A percentile compares a stretch with the other conserved stretches of the same genome.
These are phyloP conservation scores for Oscarella lobularis DNA, from an alignment of 37 sponge, comb jelly and placozoan species.

Conservation along the genomic window DNA sequence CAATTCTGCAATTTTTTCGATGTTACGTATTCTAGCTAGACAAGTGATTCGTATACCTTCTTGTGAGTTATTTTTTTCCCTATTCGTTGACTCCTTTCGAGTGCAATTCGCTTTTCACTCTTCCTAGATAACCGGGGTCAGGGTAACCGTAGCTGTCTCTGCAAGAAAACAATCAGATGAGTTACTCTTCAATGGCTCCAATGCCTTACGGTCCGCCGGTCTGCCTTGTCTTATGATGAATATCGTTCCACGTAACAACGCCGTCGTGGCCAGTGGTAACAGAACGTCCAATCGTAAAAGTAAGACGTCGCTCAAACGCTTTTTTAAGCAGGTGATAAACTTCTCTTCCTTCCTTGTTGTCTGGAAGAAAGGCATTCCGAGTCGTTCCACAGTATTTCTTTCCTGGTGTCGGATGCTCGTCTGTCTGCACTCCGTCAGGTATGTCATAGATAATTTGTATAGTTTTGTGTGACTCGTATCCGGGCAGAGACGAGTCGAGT, in stretches of 20 bases:
- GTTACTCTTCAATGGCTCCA: no score
- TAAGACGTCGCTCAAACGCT: slow-evolving; percentile 35
- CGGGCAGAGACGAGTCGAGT: slow-evolving; percentile 19
- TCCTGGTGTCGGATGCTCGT: slow-evolving; percentile 60
- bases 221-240: slow-evolving; percentile 57
- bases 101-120: slow-evolving; percentile 49
- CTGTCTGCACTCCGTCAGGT: slow-evolving; percentile 36
- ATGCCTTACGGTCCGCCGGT: slow-evolving; percentile 35
- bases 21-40: no score
- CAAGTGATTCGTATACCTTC: slow-evolving; percentile 22
- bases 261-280: slow-evolving; percentile 25
- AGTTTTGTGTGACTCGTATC: slow-evolving; percentile 28
- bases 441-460: slow-evolving; percentile 42
- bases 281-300: slow-evolving; percentile 56
- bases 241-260: slow-evolving; percentile 54
- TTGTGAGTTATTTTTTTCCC: background rate
- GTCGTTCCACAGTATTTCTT: slow-evolving; percentile 20
- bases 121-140: slow-evolving; percentile 33
- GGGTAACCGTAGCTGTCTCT: slow-evolving; percentile 76
- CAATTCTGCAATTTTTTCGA: no score
- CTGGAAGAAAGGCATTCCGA: slow-evolving; percentile 52
- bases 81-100: slow-evolving; percentile 46
- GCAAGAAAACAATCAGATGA: background rate
- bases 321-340: slow-evolving; percentile 34
- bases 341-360: slow-evolving; percentile 39